phyloP scores from a whole-genome alignment of 2,797 vertebrate genomes.

The Nothura maculosa region DNA sequence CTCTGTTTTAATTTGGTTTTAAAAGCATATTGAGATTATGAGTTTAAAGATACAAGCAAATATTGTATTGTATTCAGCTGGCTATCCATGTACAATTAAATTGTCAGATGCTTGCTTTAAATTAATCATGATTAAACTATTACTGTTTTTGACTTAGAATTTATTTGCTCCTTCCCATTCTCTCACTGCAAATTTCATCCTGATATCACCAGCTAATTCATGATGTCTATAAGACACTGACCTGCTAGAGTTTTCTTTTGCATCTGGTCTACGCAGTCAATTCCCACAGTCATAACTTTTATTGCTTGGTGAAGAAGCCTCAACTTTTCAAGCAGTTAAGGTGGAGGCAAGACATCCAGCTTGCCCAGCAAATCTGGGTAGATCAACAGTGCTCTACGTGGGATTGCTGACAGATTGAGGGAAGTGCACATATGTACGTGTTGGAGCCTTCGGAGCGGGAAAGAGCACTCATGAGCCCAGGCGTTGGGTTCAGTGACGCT shows the following conservation, averaged over 20 bases:
- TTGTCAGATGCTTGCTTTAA: background rate
- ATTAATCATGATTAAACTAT: background rate
- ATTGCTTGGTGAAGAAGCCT: background rate
- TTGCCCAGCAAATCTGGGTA: background rate
- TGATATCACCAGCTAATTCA: background rate
- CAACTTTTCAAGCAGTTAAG: background rate
- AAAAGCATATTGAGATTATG: conserved; percentile 50
- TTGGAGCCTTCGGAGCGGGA: background rate
- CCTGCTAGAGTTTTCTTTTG: background rate
- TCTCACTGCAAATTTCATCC: background rate
- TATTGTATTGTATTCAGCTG: background rate
- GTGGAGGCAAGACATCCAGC: background rate
- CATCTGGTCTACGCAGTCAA: background rate
- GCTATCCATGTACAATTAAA: background rate
- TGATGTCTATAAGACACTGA: background rate
- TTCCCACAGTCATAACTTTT: background rate
- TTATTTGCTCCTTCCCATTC: background rate
- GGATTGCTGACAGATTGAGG: background rate
- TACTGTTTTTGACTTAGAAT: background rate
- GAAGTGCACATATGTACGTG: background rate
- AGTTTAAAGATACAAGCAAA: background rate
- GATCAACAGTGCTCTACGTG: background rate
- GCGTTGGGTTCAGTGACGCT: background rate
- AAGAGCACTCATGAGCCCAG: background rate
- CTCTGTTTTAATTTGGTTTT: conserved; percentile 39